Evolutionary conservation across 1,140 invertebrate species (phyloP).

Genomic region (Drosophila punjabiensis): DNA sequence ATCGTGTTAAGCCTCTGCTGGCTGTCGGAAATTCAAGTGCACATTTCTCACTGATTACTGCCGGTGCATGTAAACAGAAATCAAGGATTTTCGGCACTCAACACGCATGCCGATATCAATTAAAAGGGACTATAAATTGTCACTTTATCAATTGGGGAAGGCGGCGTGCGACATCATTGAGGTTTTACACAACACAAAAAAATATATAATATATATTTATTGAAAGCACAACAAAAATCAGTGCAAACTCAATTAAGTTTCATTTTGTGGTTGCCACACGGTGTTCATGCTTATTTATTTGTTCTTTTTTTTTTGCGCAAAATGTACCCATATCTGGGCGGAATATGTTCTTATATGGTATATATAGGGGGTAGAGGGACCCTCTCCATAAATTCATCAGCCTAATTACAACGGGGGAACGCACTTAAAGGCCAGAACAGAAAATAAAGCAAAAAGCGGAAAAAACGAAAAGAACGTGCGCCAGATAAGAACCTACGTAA

Average conservation of each 20-base stretch:
- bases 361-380: neutral
- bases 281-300: slow-evolving; percentile 7
- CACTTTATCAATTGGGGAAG: slow-evolving; percentile 74
- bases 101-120: slow-evolving; percentile 65
- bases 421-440: slow-evolving; percentile 42
- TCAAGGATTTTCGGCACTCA: slow-evolving; percentile 15
- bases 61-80: slow-evolving; percentile 58
- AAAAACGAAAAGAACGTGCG: slow-evolving; percentile 59
- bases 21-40: slow-evolving; percentile 74
- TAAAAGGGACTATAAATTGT: slow-evolving; percentile 78
- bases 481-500: slow-evolving; percentile 74
- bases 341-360: slow-evolving; percentile 22
- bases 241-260: slow-evolving; percentile 60
- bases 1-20: slow-evolving; percentile 29
- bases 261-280: slow-evolving; percentile 26
- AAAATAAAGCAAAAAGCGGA: slow-evolving; percentile 38
- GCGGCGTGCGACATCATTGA: slow-evolving; percentile 18
- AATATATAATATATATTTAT: neutral
- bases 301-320: slow-evolving; percentile 21
- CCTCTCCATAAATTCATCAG: slow-evolving; percentile 74
- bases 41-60: slow-evolving; percentile 78
- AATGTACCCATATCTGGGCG: slow-evolving; percentile 57
- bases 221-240: slow-evolving; percentile 44
- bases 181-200: slow-evolving; percentile 1
- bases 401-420: slow-evolving; percentile 68